Conservation (phyloP, 64 coral and sea anemone species). For the Trachythela sp. region DNA sequence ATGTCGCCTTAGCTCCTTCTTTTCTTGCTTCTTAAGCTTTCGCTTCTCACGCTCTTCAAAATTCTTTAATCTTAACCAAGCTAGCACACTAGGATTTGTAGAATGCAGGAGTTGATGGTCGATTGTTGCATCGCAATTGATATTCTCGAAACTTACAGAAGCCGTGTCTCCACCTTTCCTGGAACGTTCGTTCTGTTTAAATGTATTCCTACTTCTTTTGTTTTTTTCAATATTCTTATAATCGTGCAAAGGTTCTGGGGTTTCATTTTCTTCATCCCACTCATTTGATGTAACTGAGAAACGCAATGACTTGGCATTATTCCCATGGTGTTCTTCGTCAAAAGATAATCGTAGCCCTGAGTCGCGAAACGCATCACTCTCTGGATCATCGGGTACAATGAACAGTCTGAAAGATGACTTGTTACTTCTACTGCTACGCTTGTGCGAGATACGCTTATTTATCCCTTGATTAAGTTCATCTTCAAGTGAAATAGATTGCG, state of each 20-base stretch:
- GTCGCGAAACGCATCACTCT: not conserved
- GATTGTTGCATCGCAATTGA: not conserved
- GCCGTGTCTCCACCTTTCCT: not conserved
- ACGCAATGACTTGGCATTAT: not conserved
- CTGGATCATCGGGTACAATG: not conserved
- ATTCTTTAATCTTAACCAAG: conserved; percentile 13
- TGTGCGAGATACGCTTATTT: not conserved
- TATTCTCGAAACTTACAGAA: not conserved
- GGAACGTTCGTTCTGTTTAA: not conserved
- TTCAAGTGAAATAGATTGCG: not conserved
- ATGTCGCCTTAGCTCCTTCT: not conserved
- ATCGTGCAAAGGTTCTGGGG: not conserved
- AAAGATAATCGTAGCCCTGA: not conserved
- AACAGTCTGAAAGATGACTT: not conserved
- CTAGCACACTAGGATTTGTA: not conserved
- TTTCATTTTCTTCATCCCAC: not conserved
- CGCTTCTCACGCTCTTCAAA: not conserved
- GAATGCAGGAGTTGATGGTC: conserved; percentile 5
- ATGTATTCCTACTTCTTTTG: not conserved
- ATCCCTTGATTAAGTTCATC: not conserved
- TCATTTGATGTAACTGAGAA: not conserved
- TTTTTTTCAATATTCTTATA: not conserved
- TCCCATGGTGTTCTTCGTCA: not conserved
- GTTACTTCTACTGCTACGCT: not conserved
- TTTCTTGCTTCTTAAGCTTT: not conserved